Evolutionary conservation across 2,888 invertebrate genomes (phyloP).

Genomic region (Sarcophaga caerulescens): DNA sequence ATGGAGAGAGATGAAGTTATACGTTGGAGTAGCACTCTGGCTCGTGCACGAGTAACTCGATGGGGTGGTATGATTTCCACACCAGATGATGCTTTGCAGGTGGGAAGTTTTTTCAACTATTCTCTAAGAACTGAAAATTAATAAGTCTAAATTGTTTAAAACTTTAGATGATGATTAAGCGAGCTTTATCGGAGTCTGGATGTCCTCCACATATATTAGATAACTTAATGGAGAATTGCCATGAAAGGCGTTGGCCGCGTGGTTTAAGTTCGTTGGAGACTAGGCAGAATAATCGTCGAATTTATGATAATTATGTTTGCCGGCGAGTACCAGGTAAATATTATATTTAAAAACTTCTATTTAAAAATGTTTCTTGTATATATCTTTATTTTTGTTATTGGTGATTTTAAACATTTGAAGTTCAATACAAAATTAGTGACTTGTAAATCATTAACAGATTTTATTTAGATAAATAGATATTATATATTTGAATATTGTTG

Average conservation of each 20-base stretch:
- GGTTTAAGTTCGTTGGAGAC: conserved; percentile 96
- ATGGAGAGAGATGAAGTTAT: conserved; percentile 97
- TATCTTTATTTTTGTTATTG: too few species aligned
- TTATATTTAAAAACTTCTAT: neutral
- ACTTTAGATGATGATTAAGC: conserved; percentile 93
- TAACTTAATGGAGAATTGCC: conserved; percentile 98
- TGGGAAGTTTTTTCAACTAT: conserved; percentile 76
- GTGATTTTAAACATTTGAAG: too few species aligned
- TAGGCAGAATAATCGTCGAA: conserved; percentile 93
- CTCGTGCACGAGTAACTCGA: conserved; percentile 93
- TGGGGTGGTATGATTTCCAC: conserved; percentile 99
- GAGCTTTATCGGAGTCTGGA: conserved; percentile 95
- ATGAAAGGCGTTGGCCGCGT: conserved; percentile 97
- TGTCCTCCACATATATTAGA: conserved; percentile 96
- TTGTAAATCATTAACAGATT: too few species aligned
- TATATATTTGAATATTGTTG: too few species aligned
- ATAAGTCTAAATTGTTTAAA: conserved; percentile 3
- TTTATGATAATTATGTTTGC: conserved; percentile 96
- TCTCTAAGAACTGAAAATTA: too few species aligned
- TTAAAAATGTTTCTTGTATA: too few species aligned
- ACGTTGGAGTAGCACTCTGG: conserved; percentile 92
- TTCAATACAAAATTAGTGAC: too few species aligned
- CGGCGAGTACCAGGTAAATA: conserved; percentile 91
- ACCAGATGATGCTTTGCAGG: conserved; percentile 96
- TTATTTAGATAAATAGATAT: too few species aligned